Evolutionary conservation across 2,888 invertebrate genomes (phyloP).

Genomic region (Drepanosiphum platanoidis): DNA sequence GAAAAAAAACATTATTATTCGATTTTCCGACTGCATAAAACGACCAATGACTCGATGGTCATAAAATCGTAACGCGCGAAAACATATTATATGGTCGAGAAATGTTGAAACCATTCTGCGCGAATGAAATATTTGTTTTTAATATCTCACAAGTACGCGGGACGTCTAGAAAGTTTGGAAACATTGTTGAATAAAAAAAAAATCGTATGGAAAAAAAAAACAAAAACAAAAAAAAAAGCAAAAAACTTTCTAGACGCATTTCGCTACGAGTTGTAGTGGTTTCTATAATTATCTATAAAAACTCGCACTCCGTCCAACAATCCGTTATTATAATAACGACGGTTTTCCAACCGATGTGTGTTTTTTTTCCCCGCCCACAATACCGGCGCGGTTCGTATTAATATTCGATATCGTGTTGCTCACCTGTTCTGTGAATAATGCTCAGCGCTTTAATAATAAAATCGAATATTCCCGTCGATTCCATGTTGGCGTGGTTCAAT

Average conservation of each 20-base stretch:
- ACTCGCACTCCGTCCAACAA: too few species aligned
- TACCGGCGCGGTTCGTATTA: background rate
- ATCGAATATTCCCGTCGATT: slow-evolving; percentile 78
- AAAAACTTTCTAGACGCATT: background rate
- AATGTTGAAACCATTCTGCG: background rate
- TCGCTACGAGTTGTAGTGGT: background rate
- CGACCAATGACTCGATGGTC: background rate
- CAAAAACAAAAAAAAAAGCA: background rate
- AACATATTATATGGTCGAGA: background rate
- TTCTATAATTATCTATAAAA: background rate
- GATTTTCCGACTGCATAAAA: too few species aligned
- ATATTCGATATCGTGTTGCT: slow-evolving; percentile 66
- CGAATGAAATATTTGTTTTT: background rate
- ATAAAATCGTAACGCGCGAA: background rate
- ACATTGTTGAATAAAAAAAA: too few species aligned
- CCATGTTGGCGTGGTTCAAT: slow-evolving; percentile 81
- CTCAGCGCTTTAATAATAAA: slow-evolving; percentile 78
- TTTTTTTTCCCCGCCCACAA: background rate
- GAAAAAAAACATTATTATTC: too few species aligned
- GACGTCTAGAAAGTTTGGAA: background rate
- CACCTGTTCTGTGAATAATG: slow-evolving; percentile 80
- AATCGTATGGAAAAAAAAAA: too few species aligned
- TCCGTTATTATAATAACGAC: too few species aligned
- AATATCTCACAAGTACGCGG: background rate
- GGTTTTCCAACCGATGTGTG: too few species aligned